Evolutionary conservation across 2,797 vertebrate species (phyloP), one percentile per base, ranked within the genome.

Genomic region (Coendou prehensilis): DNA sequence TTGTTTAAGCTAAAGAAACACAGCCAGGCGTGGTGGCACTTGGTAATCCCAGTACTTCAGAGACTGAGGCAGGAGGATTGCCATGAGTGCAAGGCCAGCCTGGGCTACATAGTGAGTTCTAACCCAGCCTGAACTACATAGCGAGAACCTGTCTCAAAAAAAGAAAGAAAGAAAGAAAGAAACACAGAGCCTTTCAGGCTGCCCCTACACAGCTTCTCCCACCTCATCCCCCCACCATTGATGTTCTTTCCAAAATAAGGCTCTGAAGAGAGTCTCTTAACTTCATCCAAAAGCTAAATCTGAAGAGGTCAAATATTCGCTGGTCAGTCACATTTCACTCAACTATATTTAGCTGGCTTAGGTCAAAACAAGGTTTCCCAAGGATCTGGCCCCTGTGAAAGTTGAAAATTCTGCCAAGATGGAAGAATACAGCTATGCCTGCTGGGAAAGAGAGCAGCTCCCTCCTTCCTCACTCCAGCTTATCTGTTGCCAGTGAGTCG

Each of bases 231-330:
- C n/a, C 59, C 56, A 1, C 64, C 33, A 76, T 57, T 57, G 50
- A 81, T 73, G 33, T 54, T 93, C 95, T 92, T 87, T 96, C 93
- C 80, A 91, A 96, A 97, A 96, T 59, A 94, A 97, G 94, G 52
- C 67, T 95, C 86, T 59, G 64, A 94, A 91, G 18, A 94, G 59
- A 92, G 22, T 87, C 80, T 96, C 95, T 97, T 93, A 97, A 96
- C 96, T 97, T 79, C n/a, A 64, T 97, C 98, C 92, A 97, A 97
- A 97, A 97, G 89, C 96, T 96, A 96, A 97, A 95, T 95, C 69
- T 91, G 56, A 92, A 93, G 91, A 96, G 69, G 92, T 86, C 96
- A 96, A 97, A 92, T 87, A 64, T 83, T 83, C 93, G 91, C 91
- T 73, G 75, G 97, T 85, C 86, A 94, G 90, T 95, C 93, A 91